Conservation (phyloP, 1,140 invertebrate species). For the Leptinotarsa defecta region DNA sequence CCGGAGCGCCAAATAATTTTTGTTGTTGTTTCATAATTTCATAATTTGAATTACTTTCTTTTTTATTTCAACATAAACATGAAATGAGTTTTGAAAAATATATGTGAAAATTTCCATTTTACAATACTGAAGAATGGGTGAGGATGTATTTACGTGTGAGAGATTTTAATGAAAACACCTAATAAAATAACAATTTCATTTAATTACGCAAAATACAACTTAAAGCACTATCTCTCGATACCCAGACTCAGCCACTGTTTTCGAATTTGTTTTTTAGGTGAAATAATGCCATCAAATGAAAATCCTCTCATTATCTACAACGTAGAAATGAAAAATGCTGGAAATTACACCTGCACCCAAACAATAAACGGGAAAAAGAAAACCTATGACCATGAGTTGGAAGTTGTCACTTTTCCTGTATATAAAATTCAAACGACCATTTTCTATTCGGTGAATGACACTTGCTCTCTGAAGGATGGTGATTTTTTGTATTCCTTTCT, state of each 20-base stretch:
- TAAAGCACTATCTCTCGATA: too few species aligned
- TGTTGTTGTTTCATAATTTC: too few species aligned
- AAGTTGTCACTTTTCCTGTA: constrained; percentile 43
- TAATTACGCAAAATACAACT: too few species aligned
- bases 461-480: constrained; percentile 36
- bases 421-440: constrained; percentile 41
- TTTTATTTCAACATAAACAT: too few species aligned
- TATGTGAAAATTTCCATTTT: too few species aligned
- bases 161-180: too few species aligned
- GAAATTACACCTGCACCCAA: constrained; percentile 48
- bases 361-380: constrained; percentile 30
- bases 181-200: too few species aligned
- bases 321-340: constrained; percentile 41
- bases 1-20: too few species aligned
- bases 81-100: too few species aligned
- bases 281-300: constrained; percentile 28
- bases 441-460: constrained; percentile 42
- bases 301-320: constrained; percentile 44
- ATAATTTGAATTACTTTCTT: too few species aligned
- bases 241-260: neutral
- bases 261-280: constrained; percentile 19
- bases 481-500: constrained; percentile 42
- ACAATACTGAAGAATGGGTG: neutral
- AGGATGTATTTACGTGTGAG: neutral
- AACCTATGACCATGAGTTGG: constrained; percentile 41